These are phyloP conservation scores for Merluccius polli DNA, from an alignment of 2,797 vertebrate species.

Conservation along the genomic window DNA sequence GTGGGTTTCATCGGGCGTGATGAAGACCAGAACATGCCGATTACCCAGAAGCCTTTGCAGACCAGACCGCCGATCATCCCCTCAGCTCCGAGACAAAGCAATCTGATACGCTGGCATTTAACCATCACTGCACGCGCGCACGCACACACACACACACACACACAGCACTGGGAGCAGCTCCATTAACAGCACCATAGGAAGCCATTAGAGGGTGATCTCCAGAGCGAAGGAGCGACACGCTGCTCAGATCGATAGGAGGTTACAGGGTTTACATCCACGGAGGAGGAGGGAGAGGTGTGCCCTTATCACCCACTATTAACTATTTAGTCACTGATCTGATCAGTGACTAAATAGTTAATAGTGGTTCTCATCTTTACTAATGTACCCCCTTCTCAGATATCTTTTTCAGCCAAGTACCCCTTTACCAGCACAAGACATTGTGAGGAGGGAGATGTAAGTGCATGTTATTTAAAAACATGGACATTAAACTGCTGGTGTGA, in stretches of 20 bases:
- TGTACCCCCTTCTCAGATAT: no score
- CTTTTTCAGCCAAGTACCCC: no score
- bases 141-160: conserved; percentile 2
- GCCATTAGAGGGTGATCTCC: not conserved
- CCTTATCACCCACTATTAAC: no score
- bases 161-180: not conserved
- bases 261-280: not conserved
- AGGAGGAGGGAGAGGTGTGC: no score
- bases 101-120: not conserved
- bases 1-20: conserved; percentile 32
- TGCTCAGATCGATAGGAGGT: not conserved
- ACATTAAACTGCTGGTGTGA: no score
- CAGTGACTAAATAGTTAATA: no score
- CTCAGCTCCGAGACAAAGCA: conserved; percentile 25
- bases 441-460: no score
- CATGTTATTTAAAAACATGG: no score
- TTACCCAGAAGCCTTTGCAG: conserved; percentile 20
- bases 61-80: conserved; percentile 30
- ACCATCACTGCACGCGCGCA: not conserved
- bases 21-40: conserved; percentile 41
- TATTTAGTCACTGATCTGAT: no score
- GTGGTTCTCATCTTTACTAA: no score
- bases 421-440: no score
- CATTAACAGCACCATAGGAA: not conserved
- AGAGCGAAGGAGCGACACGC: not conserved